A percentile compares a stretch with the other conserved stretches of the same genome.
These are phyloP conservation scores for Eutrigla gurnardus DNA, from an alignment of 2,797 vertebrate genomes.

Conservation along the genomic window DNA sequence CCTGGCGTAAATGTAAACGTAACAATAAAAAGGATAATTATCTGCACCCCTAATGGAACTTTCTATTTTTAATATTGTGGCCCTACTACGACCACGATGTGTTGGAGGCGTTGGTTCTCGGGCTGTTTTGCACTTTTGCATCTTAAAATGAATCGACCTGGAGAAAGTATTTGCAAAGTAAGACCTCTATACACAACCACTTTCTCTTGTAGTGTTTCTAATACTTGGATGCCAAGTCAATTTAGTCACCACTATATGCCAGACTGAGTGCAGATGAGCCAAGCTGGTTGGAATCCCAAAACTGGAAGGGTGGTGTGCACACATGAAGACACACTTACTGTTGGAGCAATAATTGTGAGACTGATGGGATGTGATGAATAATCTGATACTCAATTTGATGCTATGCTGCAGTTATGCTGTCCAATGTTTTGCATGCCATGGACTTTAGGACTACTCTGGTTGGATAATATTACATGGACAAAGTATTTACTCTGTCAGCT, in stretches of 20 bases:
- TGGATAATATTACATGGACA: too few relatives aligned
- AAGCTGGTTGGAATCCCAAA: slow-evolving; percentile 33
- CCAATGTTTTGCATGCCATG: neutral
- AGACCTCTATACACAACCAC: neutral
- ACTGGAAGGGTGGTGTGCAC: slow-evolving; percentile 2
- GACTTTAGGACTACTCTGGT: neutral
- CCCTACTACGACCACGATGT: neutral
- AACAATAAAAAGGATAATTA: neutral
- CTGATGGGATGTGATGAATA: neutral
- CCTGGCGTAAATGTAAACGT: too few relatives aligned
- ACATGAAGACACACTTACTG: slow-evolving; percentile 1
- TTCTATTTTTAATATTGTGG: neutral
- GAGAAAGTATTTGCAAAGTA: neutral
- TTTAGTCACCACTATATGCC: slow-evolving; percentile 27
- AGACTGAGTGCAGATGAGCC: slow-evolving; percentile 15
- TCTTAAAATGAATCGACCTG: neutral
- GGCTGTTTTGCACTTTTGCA: neutral
- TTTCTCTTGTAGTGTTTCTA: neutral
- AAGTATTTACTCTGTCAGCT: neutral
- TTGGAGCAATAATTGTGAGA: neutral
- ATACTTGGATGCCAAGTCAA: slow-evolving; percentile 12
- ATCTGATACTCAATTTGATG: neutral
- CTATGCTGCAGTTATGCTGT: neutral
- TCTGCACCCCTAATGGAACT: neutral
- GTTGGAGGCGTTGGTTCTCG: neutral